phyloP scores from a whole-genome alignment of 2,113 vertebrate species.

The Myotis davidii region DNA sequence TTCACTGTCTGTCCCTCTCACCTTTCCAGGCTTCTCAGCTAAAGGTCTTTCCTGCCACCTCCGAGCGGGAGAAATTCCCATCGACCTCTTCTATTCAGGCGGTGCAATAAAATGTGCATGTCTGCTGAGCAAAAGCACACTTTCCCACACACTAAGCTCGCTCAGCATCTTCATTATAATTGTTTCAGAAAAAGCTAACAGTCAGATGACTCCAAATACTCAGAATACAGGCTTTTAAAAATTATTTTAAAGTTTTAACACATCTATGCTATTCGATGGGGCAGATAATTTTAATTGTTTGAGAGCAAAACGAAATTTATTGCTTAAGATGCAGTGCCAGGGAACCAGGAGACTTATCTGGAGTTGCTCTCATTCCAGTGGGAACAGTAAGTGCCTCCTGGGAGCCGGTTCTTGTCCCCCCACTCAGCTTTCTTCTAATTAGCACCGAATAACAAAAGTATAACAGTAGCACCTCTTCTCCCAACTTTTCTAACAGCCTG shows the following conservation, averaged over 20 bases:
- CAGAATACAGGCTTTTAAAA: not conserved
- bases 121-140: not conserved
- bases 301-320: not conserved
- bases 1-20: accelerated
- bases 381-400: conserved; percentile 60
- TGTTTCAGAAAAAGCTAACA: not conserved
- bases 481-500: conserved; percentile 84
- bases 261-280: not conserved
- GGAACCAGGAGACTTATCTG: not conserved
- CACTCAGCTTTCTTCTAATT: conserved; percentile 84
- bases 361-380: conserved; percentile 61
- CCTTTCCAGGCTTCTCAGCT: not conserved
- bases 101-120: not conserved
- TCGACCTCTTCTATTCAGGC: accelerated
- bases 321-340: not conserved
- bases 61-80: accelerated
- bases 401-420: not conserved
- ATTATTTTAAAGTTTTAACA: not conserved
- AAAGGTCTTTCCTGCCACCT: not conserved
- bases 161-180: not conserved
- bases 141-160: not conserved
- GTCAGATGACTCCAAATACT: not conserved
- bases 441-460: conserved; percentile 86
- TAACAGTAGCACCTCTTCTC: conserved; percentile 82
- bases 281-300: not conserved